Base-by-base conservation (phyloP, 1,140 invertebrate species). In the Ectropis grisescens region DNA sequence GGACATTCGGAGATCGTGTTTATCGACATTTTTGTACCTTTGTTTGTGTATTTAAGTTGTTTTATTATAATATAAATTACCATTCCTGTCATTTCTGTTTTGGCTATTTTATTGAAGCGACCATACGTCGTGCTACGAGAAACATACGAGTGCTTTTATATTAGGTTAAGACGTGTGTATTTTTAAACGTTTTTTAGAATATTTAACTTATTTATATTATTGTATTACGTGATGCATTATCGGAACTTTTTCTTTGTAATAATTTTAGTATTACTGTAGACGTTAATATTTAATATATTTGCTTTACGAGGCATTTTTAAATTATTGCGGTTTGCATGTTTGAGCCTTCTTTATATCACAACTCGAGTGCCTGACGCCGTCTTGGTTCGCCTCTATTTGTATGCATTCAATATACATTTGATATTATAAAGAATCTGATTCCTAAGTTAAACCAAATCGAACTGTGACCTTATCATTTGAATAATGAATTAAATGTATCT, bases 151-250 rank as follows among this genome's bases (percentile, higher is more conserved):
- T 75, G 76, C 68, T 80, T 79, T 81, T 81, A 58, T 66, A 76
- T 81, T 81, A 81, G 76, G 64, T 76, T 78, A 78, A 66, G 74
- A 64, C 42, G 76, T 79, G 76, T 81, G 76, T 81, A 81, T 72
- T 81, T 81, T 78, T 78, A 78, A n/a, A 76, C 65, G 19, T 74
- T 78, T n/a, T 76, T 79, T 81, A 81, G 74, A 76, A 67, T 81
- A 78, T 81, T 81, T 79, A 76, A 81, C 76, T 81, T 81, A 81
- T 81, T 81, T 78, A 75, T 74, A 75, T 78, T 74, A 75, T 78
- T 74, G 69, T 78, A 81, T 81, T 76, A 74, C 68, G 64, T 76
- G 70, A 78, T 72, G 58, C 61, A 74, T 79, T 79, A 72, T 72
- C 56, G 58, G 62, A 81, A 67, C 58, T 67, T 76, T 81, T 81